Evolutionary conservation across 2,113 vertebrate genomes (phyloP).

Genomic region (Ailuropoda melanoleuca): DNA sequence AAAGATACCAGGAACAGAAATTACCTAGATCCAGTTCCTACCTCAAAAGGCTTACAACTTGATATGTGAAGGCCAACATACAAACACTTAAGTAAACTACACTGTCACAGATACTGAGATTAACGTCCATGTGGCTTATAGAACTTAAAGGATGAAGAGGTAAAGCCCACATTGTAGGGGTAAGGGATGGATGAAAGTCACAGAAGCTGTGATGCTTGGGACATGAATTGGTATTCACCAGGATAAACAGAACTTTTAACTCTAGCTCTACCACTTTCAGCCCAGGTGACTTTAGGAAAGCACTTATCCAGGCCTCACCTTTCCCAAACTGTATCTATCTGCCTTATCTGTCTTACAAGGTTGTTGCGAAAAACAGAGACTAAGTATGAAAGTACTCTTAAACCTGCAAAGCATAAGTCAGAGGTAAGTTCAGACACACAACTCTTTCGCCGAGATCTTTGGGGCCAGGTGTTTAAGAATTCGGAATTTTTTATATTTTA

Average conservation of each 20-base stretch:
- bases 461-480: background rate
- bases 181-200: background rate
- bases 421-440: background rate
- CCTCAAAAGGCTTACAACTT: background rate
- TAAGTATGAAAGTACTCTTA: background rate
- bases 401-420: background rate
- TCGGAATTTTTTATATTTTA: background rate
- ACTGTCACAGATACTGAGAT: background rate
- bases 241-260: background rate
- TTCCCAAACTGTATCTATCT: background rate
- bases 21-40: background rate
- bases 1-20: background rate
- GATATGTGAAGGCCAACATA: background rate
- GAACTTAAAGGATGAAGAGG: background rate
- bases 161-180: accelerated
- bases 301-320: background rate
- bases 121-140: background rate
- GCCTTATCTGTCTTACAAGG: background rate
- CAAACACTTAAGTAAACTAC: background rate
- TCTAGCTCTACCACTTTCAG: background rate
- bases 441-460: background rate
- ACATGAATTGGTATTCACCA: background rate
- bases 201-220: background rate
- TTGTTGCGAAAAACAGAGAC: background rate
- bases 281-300: background rate